phyloP scores from a whole-genome alignment of 2,113 vertebrate genomes.

The Eubucco bourcierii region DNA sequence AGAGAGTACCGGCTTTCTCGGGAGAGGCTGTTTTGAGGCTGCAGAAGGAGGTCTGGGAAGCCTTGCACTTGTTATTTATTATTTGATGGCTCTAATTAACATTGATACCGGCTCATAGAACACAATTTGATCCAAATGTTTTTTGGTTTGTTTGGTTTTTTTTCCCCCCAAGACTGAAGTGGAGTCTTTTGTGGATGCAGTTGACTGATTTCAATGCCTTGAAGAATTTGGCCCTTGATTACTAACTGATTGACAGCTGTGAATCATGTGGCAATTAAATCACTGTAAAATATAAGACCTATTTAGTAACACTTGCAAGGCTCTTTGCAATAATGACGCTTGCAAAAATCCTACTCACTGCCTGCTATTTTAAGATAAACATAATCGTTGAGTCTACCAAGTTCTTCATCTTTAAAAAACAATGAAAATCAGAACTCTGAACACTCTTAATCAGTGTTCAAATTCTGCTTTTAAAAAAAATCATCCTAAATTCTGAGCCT shows the following conservation, averaged over 20 bases:
- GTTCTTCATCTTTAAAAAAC: not conserved
- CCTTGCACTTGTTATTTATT: not conserved
- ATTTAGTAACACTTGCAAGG: not conserved
- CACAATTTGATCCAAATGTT: not conserved
- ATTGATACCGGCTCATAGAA: not conserved
- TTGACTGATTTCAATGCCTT: not conserved
- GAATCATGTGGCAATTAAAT: not conserved
- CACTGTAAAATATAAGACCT: not conserved
- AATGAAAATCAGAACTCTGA: not conserved
- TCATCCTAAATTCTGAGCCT: not conserved
- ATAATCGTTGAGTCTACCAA: not conserved
- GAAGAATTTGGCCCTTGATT: not conserved
- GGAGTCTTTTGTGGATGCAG: not conserved
- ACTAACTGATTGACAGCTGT: not conserved
- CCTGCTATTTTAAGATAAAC: not conserved
- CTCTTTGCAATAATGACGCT: not conserved
- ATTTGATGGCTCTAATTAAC: not conserved
- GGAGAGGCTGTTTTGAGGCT: not conserved
- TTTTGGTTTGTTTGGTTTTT: too few relatives aligned
- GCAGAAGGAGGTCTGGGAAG: not conserved
- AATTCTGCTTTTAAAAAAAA: not conserved
- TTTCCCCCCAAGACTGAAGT: not conserved
- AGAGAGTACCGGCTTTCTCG: not conserved
- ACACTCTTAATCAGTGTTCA: not conserved
- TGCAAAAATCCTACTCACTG: not conserved